Base-by-base conservation (phyloP, 2,113 vertebrate genomes). In the Castor canadensis region DNA sequence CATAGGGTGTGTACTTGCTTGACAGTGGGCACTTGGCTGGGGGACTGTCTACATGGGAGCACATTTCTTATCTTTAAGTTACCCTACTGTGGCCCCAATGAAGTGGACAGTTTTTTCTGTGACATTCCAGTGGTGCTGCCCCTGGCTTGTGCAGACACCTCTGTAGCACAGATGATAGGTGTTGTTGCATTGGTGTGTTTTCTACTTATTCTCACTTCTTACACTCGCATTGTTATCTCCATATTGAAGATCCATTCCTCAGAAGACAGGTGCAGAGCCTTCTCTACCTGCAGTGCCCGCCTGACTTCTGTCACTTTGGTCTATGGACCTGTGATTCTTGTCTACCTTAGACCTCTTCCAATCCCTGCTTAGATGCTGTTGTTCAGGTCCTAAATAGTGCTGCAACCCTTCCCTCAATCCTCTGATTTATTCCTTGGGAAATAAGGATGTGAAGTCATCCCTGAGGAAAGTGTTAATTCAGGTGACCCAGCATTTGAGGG, bases 261-360 rank as follows among this genome's bases (percentile, higher is more conserved):
- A 0, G 62, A 58, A 9, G 94, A 96, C 49, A 95, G 96, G 83
- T 64, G 24, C 38, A 56, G 92, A 82, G 95, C 92, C 12, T 95
- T 96, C n/a, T 96, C 97, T 3, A 97, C 96, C 8, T 98, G 96
- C 52, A 96, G 89, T 22, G 96, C 96, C 40, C 98, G 98, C 52
- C 93, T 97, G 40, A 92, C 93, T 9, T 95, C 97, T 6, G 84
- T 98, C 26, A 49, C 97, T 47, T 64, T 97, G 12, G 95, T 95
- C 54, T 98, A 96, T 17, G 96, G 97, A 10, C 89, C 96, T 1
- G 95, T 97, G 67, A 93, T 97, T 67, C 92, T 95, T 10, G 64
- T 97, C 32, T 98, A 97, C 16, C 96, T 97, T 17, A 5, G 38
- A 9, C 97, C 96, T 84, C 73, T 6, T 94, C 84, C 47, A 95